phyloP scores from a whole-genome alignment of 1,140 invertebrate genomes.

The Pseudomyrmex cubaensis region DNA sequence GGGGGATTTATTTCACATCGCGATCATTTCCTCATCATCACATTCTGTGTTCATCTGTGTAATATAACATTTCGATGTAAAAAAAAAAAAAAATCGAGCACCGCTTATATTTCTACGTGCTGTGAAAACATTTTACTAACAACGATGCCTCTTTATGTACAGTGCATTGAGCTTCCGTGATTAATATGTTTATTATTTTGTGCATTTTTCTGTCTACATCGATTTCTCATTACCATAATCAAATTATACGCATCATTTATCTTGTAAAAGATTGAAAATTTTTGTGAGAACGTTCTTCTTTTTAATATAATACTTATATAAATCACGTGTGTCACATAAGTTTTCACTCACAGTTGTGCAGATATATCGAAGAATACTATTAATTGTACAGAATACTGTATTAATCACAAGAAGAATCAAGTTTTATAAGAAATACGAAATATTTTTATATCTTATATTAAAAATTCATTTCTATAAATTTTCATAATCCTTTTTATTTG shows the following conservation, averaged over 20 bases:
- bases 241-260: neutral
- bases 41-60: conserved; percentile 49
- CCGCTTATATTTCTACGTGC: conserved; percentile 45
- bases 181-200: conserved; percentile 67
- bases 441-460: no score
- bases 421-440: no score
- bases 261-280: no score
- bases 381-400: no score
- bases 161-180: conserved; percentile 70
- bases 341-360: no score
- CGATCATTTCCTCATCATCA: conserved; percentile 63
- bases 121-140: conserved; percentile 67
- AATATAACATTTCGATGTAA: conserved; percentile 47
- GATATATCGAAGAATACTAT: no score
- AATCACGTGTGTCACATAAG: no score
- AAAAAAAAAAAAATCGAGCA: conserved; percentile 26
- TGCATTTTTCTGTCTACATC: conserved; percentile 7
- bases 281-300: no score
- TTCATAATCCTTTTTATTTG: no score
- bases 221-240: neutral
- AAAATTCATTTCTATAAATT: no score
- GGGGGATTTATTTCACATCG: conserved; percentile 9
- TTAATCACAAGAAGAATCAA: no score
- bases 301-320: no score
- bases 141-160: conserved; percentile 63